Evolutionary conservation across 2,888 invertebrate species (phyloP), one percentile per base, ranked within the genome.

Genomic region (Melitaea athalia): DNA sequence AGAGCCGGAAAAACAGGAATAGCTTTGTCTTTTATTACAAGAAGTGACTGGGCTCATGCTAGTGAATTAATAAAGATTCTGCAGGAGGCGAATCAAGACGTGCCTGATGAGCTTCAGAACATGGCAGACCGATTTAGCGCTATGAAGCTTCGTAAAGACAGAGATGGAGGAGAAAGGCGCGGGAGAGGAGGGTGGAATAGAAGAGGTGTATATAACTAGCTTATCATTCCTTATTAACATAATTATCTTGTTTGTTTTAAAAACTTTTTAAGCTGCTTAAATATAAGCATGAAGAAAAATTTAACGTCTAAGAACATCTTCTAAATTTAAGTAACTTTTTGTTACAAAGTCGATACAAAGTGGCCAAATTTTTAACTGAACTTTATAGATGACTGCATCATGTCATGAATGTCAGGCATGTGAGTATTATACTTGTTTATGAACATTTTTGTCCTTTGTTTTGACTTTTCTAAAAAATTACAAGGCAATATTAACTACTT

Each of bases 1-100:
- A 94, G 99, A 68, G 99, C 99, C 15, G 99, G 99, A 15, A 94
- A 95, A 70, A 95, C 94, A 0, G 99, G 99, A 0, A 95, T 95
- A 64, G 95, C 98, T 0, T 94, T 98, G 47, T 97, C 97, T 65
- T 95, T 97, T 77, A 91, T 99, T 72, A 95, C 98, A 0, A 93
- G 96, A 52, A 89, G 89, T 38, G 98, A 99, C 85, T 98, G 98
- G 97, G 94, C 93, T 12, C 94, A 96, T 80, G 98, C 98, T 0
- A 90, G 93, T 69, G 96, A 97, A 64, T 91, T 99, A 4, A 98
- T 99, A 50, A 93, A 94, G 61, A 98, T 99, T 71, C 88, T 99
- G 63, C 95, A 96, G 79, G 98, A 99, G 87, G 98, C 98, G 2
- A 92, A 95, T 74, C 98, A 98, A 93, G 95, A 95, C 77, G 95